Evolutionary conservation across 2,797 vertebrate genomes (phyloP), one percentile per base, ranked within the genome.

Genomic region (Sebastiscus tertius): DNA sequence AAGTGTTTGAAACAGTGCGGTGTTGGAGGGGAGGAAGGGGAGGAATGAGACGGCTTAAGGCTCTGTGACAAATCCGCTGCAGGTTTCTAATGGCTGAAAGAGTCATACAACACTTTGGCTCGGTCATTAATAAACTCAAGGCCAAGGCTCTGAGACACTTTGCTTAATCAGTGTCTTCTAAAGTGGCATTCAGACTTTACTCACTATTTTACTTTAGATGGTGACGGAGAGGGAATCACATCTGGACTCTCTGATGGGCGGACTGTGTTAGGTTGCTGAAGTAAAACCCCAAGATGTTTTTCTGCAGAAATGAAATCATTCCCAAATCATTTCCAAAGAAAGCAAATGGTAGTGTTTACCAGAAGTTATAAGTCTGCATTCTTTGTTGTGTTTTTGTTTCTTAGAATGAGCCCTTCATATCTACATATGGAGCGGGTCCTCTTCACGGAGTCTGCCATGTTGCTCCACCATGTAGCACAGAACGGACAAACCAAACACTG

Each of bases 1-100:
- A 88, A 72, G 86, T 95, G 94, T 95, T 93, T 94, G 92, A 93
- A 92, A 92, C 65, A 1, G 65, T 67, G 60, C 3, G 13, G 77
- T 75, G 60, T 24, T 36, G 69, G 34, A 27, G 77, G 33, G 79
- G 22, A 34, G 64, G 67, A 67, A 60, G 73, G 59, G 74, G 26
- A 72, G 77, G 54, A 46, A 52, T 29, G 68, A 77, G 83, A 60
- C 18, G 8, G 61, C 60, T 72, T 64, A 10, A 36, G 65, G 67
- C 74, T 62, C 72, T 29, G 79, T 87, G 88, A 84, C 80, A 75
- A 86, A 89, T 91, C 76, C 75, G 63, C 79, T 61, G 66, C 80
- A 75, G 71, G 65, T 76, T 71, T 67, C 66, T 82, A 85, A 89
- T 70, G 83, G 77, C 77, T 78, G 22, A 11, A 62, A 66, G 70